Conservation (phyloP, 2,888 invertebrate species). For the Agrochola lota region DNA sequence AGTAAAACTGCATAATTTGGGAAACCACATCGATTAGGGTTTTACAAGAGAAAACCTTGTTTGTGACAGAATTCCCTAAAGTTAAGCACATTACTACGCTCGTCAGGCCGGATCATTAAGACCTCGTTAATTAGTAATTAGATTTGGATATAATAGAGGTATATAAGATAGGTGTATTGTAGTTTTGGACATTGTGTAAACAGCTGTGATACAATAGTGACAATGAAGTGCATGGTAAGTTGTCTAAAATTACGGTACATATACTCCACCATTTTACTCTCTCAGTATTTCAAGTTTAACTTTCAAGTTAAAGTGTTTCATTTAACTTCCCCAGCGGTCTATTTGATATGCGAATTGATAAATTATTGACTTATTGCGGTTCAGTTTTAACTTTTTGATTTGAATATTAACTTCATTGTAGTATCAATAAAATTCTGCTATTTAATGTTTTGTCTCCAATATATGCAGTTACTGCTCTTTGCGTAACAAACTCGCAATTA, state of each 20-base stretch:
- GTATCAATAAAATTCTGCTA: not conserved
- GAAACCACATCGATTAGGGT: slow-evolving; percentile 45
- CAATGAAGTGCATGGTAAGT: slow-evolving; percentile 64
- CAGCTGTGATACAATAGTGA: slow-evolving; percentile 37
- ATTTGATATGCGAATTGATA: not conserved
- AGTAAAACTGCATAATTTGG: slow-evolving; percentile 30
- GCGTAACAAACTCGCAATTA: not conserved
- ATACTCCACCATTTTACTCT: not conserved
- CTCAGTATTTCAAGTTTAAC: not conserved
- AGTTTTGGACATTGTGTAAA: slow-evolving; percentile 37
- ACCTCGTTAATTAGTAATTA: slow-evolving; percentile 53
- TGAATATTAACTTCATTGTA: not conserved
- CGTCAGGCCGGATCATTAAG: slow-evolving; percentile 42
- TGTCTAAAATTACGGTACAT: not conserved
- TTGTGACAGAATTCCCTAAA: slow-evolving; percentile 49
- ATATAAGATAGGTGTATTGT: slow-evolving; percentile 51
- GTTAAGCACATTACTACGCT: slow-evolving; percentile 16
- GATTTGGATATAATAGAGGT: slow-evolving; percentile 34
- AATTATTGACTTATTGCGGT: not conserved
- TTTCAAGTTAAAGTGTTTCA: not conserved
- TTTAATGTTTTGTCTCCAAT: not conserved
- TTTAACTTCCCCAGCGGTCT: no score
- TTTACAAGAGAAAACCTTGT: slow-evolving; percentile 28
- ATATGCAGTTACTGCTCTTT: not conserved
- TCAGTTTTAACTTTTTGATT: not conserved